Percentiles rank a stretch among this genome's conserved stretches.
Conservation (phyloP, 1,140 invertebrate species). For the Drosophila cardini region DNA sequence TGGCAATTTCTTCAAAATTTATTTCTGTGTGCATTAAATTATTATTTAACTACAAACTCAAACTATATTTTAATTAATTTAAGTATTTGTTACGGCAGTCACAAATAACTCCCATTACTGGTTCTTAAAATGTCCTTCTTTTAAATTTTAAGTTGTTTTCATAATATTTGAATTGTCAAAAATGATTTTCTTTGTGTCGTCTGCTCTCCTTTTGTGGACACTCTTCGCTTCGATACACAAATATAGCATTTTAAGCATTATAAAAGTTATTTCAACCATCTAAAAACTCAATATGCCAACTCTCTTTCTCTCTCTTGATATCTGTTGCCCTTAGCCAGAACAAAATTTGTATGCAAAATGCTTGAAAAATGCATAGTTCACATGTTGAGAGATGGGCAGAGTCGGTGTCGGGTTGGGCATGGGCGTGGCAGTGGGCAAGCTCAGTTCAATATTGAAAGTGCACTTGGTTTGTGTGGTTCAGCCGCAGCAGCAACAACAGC, state of each 20-base stretch:
- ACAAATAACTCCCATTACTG: too few species aligned
- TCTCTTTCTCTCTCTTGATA: neutral
- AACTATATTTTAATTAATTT: too few species aligned
- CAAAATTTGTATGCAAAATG: constrained; percentile 64
- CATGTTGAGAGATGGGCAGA: constrained; percentile 29
- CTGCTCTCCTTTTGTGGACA: neutral
- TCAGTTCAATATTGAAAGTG: constrained; percentile 63
- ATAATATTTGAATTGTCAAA: neutral
- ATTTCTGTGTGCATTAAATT: neutral
- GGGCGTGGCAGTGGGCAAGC: constrained; percentile 15
- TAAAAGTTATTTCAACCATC: constrained; percentile 41
- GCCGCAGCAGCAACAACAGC: constrained; percentile 43
- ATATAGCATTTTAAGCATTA: constrained; percentile 19
- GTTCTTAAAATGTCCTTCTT: too few species aligned
- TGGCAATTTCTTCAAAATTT: neutral
- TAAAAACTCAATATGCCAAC: constrained; percentile 40
- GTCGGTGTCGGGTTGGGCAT: neutral
- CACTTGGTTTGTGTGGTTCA: constrained; percentile 61
- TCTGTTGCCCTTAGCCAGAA: constrained; percentile 21
- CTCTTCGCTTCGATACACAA: constrained; percentile 6
- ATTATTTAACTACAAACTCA: too few species aligned
- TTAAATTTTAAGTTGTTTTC: too few species aligned
- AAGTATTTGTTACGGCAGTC: too few species aligned
- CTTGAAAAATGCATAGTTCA: constrained; percentile 60
- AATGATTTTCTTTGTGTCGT: neutral